Evolutionary conservation across 2,888 invertebrate species (phyloP), one percentile per base, ranked within the genome.

Genomic region (Nymphalis c-album): DNA sequence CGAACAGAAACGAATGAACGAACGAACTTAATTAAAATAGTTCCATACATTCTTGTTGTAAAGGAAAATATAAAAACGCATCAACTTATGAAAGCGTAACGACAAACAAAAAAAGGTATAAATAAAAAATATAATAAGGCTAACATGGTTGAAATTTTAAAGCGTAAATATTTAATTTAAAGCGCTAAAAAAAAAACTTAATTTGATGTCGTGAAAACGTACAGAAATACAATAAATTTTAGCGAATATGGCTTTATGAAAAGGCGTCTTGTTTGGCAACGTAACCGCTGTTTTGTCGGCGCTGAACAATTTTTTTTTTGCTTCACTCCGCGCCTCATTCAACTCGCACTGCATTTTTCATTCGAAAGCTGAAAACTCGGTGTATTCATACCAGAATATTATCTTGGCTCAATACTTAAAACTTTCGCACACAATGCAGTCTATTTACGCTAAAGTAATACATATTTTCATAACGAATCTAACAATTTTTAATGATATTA

Each of bases 261-360:
- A 81, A 83, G 77, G 77, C 77, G 78, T 78, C 81, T 79, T 83
- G 80, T 86, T 85, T 81, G 81, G 79, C 79, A 81, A 76, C 77
- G 80, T 82, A 80, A 86, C 82, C 81, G 85, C 80, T 85, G 84
- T 81, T 80, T 79, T 81, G 82, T 82, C 76, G 77, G 72, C 65
- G 72, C 64, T 69, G 78, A 76, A 69, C 35, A 71, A 76, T n/a
- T 82, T 84, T 86, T 84, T 84, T 80, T 82, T 82, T 83, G 76
- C 77, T 73, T 74, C 75, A 72, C 57, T 40, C 76, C 78, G 78
- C 81, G 74, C 60, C 79, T 83, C 87, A 85, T 90, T 90, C 86
- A 88, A 77, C 79, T 76, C 72, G 79, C 80, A 75, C 80, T 89
- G 88, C 85, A 90, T 90, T 90, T 91, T 90, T 88, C 84, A 90